Base-by-base conservation (phyloP, 2,888 invertebrate genomes). In the Drosophila rellima region DNA sequence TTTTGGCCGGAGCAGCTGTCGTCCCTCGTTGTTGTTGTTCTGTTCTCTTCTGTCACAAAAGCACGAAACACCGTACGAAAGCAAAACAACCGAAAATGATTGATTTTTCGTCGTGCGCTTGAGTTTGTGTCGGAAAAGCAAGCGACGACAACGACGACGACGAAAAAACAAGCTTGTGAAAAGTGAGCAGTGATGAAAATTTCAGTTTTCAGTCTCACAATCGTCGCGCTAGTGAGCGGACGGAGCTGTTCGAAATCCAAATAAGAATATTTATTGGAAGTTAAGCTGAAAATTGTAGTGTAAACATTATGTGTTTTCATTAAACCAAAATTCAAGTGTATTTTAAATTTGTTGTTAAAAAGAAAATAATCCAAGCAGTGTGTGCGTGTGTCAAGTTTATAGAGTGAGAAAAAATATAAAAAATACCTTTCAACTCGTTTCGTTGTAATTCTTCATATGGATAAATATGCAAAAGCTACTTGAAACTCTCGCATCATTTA, bases 11-110 rank as follows among this genome's bases (percentile, higher is more conserved):
- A 80, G 70, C 82, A 79, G 69, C 67, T 81, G 78, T 61, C 62
- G 62, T 55, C 83, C 44, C 23, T 56, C 52, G 64, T 56, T 64
- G 62, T 63, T 65, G 52, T 42, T 63, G 52, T 68, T 26, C 26
- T 70, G 73, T 64, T 71, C 59, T 67, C 51, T 60, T 42, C 23
- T 67, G 67, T 50, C 52, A 61, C 63, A 62, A 81, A 73, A 73
- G 72, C 82, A 81, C 82, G 84, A 83, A 82, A 78, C 55, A 78
- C 68, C 66, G 77, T 74, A 81, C 59, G 70, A 82, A 82, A 82
- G 84, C 75, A 87, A 87, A 87, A 84, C 80, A 85, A 68, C 62
- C 61, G 66, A 88, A 82, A 82, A 91, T 84, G 90, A 90, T 90
- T 90, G 90, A 90, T 90, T 90, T 90, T 90, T 90, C 86, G 69